Evolutionary conservation across 2,888 invertebrate genomes (phyloP).

Genomic region (Aphodius granarius): DNA sequence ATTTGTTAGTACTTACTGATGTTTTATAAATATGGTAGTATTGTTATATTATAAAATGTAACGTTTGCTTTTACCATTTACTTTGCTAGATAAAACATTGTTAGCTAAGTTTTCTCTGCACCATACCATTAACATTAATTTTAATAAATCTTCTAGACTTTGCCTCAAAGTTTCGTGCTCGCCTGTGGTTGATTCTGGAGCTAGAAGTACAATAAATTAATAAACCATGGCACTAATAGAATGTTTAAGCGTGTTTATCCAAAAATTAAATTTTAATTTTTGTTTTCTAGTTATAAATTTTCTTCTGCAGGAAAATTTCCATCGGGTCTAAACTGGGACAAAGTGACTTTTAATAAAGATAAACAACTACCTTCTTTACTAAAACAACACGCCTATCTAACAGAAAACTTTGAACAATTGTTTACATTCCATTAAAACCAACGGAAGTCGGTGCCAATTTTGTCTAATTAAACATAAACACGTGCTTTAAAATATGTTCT

Average conservation of each 20-base stretch:
- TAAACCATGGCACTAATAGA: neutral
- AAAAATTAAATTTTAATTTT: neutral
- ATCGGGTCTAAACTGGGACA: neutral
- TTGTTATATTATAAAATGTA: neutral
- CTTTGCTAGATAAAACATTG: conserved; percentile 63
- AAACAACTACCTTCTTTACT: neutral
- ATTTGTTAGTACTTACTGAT: no score
- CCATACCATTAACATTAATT: conserved; percentile 82
- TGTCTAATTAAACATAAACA: neutral
- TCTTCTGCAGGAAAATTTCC: neutral
- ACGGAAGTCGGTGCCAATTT: neutral
- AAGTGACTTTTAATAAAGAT: neutral
- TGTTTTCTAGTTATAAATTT: neutral
- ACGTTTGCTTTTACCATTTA: conserved; percentile 46
- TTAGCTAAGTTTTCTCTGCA: conserved; percentile 75
- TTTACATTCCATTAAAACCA: neutral
- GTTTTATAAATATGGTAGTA: neutral
- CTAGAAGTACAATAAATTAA: conserved; percentile 25
- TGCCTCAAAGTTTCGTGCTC: conserved; percentile 59
- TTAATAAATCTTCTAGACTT: conserved; percentile 76
- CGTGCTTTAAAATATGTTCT: neutral
- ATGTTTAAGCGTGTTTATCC: neutral
- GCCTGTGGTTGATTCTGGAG: conserved; percentile 38
- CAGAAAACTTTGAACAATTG: neutral
- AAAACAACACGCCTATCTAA: neutral